phyloP scores from a whole-genome alignment of 2,113 vertebrate genomes.

The Chiloscyllium plagiosum region DNA sequence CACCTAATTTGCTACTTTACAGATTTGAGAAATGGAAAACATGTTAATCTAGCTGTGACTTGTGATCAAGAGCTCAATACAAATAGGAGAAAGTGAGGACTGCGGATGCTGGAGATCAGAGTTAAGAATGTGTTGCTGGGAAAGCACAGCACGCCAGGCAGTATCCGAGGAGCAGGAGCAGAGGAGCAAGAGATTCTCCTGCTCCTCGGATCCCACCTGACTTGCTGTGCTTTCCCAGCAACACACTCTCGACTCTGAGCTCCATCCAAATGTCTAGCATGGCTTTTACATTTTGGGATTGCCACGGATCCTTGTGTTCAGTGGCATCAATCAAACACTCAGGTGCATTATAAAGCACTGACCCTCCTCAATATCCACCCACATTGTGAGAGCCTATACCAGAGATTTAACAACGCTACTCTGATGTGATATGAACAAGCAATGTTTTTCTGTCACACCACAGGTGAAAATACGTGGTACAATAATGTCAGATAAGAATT shows the following conservation, averaged over 20 bases:
- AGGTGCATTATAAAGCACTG: neutral
- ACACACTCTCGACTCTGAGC: neutral
- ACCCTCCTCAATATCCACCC: neutral
- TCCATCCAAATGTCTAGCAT: neutral
- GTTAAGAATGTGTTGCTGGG: too few relatives aligned
- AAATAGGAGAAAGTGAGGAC: too few relatives aligned
- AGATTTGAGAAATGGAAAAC: neutral
- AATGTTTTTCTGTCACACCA: neutral
- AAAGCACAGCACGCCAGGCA: too few relatives aligned
- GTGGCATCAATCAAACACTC: neutral
- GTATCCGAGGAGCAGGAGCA: too few relatives aligned
- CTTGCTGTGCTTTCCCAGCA: too few relatives aligned
- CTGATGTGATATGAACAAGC: neutral
- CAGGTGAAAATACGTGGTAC: neutral
- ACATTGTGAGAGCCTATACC: neutral
- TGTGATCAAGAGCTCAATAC: neutral
- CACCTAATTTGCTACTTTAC: neutral
- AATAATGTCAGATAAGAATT: neutral
- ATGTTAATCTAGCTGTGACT: neutral
- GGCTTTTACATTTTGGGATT: neutral
- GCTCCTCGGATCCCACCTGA: too few relatives aligned
- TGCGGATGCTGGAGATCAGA: too few relatives aligned
- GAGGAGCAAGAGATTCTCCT: too few relatives aligned
- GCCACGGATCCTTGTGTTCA: neutral
- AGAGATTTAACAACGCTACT: neutral